Evolutionary conservation across 2,888 invertebrate genomes (phyloP), one percentile per base, ranked within the genome.

Genomic region (Andrena flavipes): DNA sequence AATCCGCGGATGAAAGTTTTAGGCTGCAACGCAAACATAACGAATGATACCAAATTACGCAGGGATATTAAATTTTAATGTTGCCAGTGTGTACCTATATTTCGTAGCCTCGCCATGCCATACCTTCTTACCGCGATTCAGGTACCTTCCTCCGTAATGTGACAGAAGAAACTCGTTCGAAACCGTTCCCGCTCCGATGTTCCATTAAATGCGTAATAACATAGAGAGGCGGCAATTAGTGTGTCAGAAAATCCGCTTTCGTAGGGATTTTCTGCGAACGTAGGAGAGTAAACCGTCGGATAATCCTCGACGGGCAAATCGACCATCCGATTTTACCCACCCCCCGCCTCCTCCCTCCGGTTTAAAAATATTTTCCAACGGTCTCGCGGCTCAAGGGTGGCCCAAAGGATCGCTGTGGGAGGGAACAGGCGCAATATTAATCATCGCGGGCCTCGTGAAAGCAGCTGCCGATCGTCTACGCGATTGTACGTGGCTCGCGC

Each of bases 391-490:
- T 42, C 49, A 35, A 35, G 10, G 13, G 64, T 26, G 51, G 8
- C 16, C 23, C 2, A 16, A 51, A 59, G 54, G 54, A 67, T 60
- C 35, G 60, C 8, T 49, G n/a, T 5, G 23, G 60, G 68, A 78
- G 49, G 54, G 42, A n/a, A 56, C 56, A 35, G 20, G 30, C 23
- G 48, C 62, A 63, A 75, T 85, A 87, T 87, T 87, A 87, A 87
- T 87, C 87, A 87, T 82, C 67, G 63, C 10, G 67, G 62, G 59
- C 51, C 74, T 67, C 69, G 49, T 82, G 80, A 87, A 79, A 85
- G 87, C 82, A 72, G 76, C 76, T 85, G 84, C 76, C 87, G 81
- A 87, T 82, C 87, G 76, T 74, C 71, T 65, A 49, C 65, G 69
- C 74, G 78, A 82, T 80, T 85, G 70, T 80, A 80, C 71, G 59